Evolutionary conservation across 2,797 vertebrate genomes (phyloP), one percentile per base, ranked within the genome.

Genomic region (Moxostoma hubbsi): DNA sequence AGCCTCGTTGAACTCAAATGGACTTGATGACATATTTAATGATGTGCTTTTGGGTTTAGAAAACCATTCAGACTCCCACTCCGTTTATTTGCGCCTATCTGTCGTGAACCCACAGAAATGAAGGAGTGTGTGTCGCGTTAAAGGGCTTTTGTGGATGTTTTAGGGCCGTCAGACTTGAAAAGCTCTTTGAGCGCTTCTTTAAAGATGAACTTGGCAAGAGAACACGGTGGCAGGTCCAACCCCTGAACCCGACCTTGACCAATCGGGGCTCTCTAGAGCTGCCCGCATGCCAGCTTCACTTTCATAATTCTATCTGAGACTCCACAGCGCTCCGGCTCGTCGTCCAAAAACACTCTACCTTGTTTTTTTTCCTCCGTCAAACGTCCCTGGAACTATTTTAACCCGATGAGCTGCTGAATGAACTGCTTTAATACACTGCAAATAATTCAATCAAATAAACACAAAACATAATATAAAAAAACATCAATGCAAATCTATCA

Each of bases 211-310:
- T 82, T 83, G 83, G 85, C 82, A 82, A 16, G 7, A 57, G 58
- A 72, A 79, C 67, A 80, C 66, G 79, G 67, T 62, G 43, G 64
- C 62, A 15, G 13, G 55, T 69, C 79, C 77, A 65, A 65, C 78
- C 53, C 75, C 67, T 67, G 47, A 57, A 75, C 74, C 80, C 51
- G 58, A 81, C 81, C 77, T 79, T 74, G 83, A 85, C 79, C 78
- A 85, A 83, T 85, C 81, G 77, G 77, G 73, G 72, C 71, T 81
- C 73, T 69, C 65, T 65, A 61, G 54, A 43, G 76, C 73, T 61
- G 80, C 65, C 71, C 66, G 65, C 7, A 57, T 87, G 83, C 87
- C 85, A 87, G 78, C 61, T 85, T 79, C 78, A 85, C 82, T 85
- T 78, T 79, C 57, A 80, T 76, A 62, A 73, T 70, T 78, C 73